Conservation (phyloP, 2,797 vertebrate genomes). For the Sparidentex hasta region DNA sequence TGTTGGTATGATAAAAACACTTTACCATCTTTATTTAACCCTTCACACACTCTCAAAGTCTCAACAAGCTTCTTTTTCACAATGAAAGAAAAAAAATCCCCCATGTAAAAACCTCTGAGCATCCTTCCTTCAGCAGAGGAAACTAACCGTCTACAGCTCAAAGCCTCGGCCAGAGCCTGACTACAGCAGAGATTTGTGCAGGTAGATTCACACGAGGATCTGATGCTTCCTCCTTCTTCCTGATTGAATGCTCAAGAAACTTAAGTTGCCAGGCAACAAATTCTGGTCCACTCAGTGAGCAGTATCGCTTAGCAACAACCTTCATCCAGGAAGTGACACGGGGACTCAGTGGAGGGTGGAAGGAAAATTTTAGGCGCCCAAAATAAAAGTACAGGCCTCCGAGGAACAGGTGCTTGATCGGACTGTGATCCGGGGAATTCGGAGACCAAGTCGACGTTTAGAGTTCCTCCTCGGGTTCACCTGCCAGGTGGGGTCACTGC, state of each 20-base stretch:
- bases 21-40: no score
- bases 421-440: no score
- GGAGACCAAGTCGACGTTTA: no score
- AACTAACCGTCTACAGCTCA: not conserved
- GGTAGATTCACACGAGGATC: not conserved
- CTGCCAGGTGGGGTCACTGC: no score
- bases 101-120: not conserved
- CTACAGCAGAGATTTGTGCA: not conserved
- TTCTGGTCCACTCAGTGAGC: not conserved
- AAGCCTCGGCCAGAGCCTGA: not conserved
- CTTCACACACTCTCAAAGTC: not conserved
- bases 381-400: no score
- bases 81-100: not conserved
- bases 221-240: not conserved
- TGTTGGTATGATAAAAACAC: not conserved
- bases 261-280: conserved; percentile 48
- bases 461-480: no score
- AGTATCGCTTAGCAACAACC: conserved; percentile 23
- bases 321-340: not conserved
- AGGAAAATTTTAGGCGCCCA: not conserved
- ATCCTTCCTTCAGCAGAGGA: not conserved
- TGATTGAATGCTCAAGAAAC: not conserved
- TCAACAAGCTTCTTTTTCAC: not conserved
- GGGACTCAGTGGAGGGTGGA: not conserved
- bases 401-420: no score